Conservation (phyloP, 2,797 vertebrate species). For the Falco columbarius region DNA sequence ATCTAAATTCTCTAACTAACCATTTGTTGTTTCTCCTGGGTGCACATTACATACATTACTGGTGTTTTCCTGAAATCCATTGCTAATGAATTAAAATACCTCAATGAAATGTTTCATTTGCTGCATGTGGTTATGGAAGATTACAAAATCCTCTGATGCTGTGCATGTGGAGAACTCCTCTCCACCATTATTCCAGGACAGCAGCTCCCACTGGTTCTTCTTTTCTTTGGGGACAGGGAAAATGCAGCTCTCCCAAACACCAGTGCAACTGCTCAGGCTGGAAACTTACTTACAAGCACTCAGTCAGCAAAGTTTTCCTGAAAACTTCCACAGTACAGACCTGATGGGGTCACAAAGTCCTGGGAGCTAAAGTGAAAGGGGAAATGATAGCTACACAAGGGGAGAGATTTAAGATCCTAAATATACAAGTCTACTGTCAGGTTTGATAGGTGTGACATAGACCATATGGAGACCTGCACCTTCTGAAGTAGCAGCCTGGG, state of each 20-base stretch:
- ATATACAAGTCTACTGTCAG: neutral
- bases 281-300: neutral
- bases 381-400: neutral
- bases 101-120: slow-evolving; percentile 4
- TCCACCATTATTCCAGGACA: accelerated
- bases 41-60: slow-evolving; percentile 37
- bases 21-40: slow-evolving; percentile 75
- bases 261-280: neutral
- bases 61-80: slow-evolving; percentile 56
- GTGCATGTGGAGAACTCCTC: accelerated
- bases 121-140: neutral
- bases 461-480: neutral
- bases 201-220: neutral
- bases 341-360: neutral
- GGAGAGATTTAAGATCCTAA: neutral
- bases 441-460: neutral
- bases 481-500: neutral
- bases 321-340: neutral
- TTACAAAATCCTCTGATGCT: neutral
- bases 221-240: neutral
- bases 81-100: slow-evolving; percentile 65
- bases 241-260: neutral
- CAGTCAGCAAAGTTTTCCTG: neutral
- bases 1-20: slow-evolving; percentile 77
- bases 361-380: neutral